Conservation (phyloP, 2,888 invertebrate species). For the Leptogaster cylindrica region DNA sequence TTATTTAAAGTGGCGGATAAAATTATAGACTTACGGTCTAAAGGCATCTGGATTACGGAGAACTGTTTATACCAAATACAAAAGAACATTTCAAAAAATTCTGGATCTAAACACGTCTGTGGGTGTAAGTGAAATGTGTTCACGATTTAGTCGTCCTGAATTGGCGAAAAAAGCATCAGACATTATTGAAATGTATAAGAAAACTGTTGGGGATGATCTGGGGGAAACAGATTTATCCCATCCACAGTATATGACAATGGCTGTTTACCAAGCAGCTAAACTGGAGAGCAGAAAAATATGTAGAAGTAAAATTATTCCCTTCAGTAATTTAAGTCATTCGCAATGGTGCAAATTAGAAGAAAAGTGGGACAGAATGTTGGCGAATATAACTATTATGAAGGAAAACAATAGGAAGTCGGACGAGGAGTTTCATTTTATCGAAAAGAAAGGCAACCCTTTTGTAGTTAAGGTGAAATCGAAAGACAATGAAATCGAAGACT, state of each 20-base stretch:
- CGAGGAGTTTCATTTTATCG: slow-evolving; percentile 5
- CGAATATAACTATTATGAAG: slow-evolving; percentile 10
- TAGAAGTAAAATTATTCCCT: slow-evolving; percentile 66
- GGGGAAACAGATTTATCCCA: slow-evolving; percentile 66
- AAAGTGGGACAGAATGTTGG: slow-evolving; percentile 65
- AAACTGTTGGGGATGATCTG: slow-evolving; percentile 56
- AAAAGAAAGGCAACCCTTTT: slow-evolving; percentile 43
- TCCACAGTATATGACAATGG: slow-evolving; percentile 71
- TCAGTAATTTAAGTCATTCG: slow-evolving; percentile 66
- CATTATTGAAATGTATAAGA: slow-evolving; percentile 65
- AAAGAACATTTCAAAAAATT: slow-evolving; percentile 68
- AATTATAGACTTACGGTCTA: slow-evolving; percentile 65
- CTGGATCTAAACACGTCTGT: slow-evolving; percentile 66
- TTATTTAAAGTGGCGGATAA: too few relatives aligned
- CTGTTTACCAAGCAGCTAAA: slow-evolving; percentile 71
- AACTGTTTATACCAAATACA: slow-evolving; percentile 64
- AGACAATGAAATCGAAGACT: slow-evolving; percentile 63
- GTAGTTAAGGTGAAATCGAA: slow-evolving; percentile 51
- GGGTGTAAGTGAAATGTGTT: slow-evolving; percentile 66
- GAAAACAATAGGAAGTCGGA: slow-evolving; percentile 6
- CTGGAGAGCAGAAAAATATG: slow-evolving; percentile 66
- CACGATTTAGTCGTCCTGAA: slow-evolving; percentile 65
- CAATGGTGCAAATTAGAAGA: slow-evolving; percentile 69
- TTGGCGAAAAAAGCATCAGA: slow-evolving; percentile 64
- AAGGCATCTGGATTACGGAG: slow-evolving; percentile 68